Percentiles rank a stretch among this genome's conserved stretches.
These are phyloP conservation scores for Sycobia sp. DNA, from an alignment of 1,140 invertebrate genomes.

Conservation along the genomic window DNA sequence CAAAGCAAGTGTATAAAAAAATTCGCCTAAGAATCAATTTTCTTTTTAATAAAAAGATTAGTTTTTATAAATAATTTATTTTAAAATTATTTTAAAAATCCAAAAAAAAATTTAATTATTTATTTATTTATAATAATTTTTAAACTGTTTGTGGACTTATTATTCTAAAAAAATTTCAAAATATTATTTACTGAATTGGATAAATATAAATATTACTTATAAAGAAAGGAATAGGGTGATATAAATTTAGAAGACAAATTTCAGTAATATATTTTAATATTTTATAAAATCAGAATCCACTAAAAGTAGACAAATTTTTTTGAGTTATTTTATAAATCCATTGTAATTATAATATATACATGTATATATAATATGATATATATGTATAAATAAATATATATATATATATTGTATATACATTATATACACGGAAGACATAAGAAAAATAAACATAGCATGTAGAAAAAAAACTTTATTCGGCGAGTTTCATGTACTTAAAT, in stretches of 20 bases:
- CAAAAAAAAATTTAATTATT: too few relatives aligned
- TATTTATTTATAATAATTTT: too few relatives aligned
- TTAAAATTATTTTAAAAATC: too few relatives aligned
- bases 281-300: slow-evolving; percentile 27
- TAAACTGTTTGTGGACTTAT: too few relatives aligned
- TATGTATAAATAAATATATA: slow-evolving; percentile 4
- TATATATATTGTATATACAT: slow-evolving; percentile 19
- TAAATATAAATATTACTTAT: not conserved
- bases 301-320: slow-evolving; percentile 37
- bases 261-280: slow-evolving; percentile 24
- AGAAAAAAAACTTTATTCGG: slow-evolving; percentile 36
- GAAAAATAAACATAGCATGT: slow-evolving; percentile 41
- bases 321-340: slow-evolving; percentile 26
- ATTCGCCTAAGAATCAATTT: slow-evolving; percentile 8
- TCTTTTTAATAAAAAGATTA: slow-evolving; percentile 34
- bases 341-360: slow-evolving; percentile 8
- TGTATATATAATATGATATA: slow-evolving; percentile 29
- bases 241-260: slow-evolving; percentile 24
- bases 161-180: too few relatives aligned
- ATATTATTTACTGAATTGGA: not conserved
- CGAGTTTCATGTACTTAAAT: slow-evolving; percentile 31
- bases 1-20: slow-evolving; percentile 4
- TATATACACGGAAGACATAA: slow-evolving; percentile 42
- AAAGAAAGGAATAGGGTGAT: not conserved
- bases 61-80: too few relatives aligned